Conservation (phyloP, 2,113 vertebrate genomes). For the Notechis scutatus region DNA sequence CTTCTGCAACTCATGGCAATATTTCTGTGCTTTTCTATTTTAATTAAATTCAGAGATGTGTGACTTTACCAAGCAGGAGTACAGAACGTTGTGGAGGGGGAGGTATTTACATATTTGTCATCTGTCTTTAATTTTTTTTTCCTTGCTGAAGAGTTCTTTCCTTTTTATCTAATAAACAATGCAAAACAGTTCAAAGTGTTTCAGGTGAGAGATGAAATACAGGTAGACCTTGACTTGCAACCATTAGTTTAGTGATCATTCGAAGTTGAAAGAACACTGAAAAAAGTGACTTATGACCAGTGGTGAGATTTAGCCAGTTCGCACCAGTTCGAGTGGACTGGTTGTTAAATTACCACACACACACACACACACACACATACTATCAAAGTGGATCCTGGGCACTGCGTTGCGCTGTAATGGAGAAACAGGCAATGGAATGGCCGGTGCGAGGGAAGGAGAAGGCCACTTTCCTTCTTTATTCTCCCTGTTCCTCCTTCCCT, state of each 20-base stretch:
- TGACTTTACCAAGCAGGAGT: neutral
- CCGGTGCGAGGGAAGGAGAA: no score
- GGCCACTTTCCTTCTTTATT: no score
- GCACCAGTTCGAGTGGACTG: no score
- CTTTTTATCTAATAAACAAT: neutral
- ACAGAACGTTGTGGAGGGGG: neutral
- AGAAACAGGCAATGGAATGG: no score
- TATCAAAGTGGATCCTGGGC: no score
- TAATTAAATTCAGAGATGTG: neutral
- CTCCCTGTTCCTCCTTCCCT: no score
- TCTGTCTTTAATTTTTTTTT: neutral
- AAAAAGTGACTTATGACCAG: neutral
- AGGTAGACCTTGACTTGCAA: neutral
- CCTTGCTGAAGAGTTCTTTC: neutral
- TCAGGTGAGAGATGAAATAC: neutral
- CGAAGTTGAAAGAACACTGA: neutral
- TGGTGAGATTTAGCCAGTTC: no score
- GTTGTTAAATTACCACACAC: no score
- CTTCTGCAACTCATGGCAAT: neutral
- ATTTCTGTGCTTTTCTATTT: neutral
- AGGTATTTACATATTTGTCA: neutral
- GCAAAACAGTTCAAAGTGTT: neutral
- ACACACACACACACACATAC: no score
- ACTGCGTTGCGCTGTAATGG: no score
- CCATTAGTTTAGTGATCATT: neutral